Percentiles rank a stretch among this genome's conserved stretches.
Evolutionary conservation across 2,888 invertebrate genomes (phyloP).

Genomic region (Rhimphoctona megacephalus): DNA sequence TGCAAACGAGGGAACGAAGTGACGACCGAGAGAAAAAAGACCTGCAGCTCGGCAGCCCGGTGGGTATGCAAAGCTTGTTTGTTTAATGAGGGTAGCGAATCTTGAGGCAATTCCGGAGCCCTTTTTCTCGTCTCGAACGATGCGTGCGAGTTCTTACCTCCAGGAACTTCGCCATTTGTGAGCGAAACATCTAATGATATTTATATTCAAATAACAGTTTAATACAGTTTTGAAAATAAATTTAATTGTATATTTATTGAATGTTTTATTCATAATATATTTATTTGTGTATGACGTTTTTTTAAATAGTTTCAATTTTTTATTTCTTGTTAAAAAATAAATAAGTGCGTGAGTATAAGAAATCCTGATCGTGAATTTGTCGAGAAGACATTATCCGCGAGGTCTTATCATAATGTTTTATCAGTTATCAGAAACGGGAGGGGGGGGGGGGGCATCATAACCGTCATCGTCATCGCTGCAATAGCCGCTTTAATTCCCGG

Average conservation of each 20-base stretch:
- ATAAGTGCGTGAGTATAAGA: conserved; percentile 1
- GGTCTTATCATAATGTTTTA: conserved; percentile 41
- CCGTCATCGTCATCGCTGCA: conserved; percentile 52
- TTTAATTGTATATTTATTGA: background rate
- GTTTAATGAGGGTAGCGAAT: conserved; percentile 85
- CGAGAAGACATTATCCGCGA: conserved; percentile 37
- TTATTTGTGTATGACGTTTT: conserved; percentile 5
- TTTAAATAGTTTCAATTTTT: conserved; percentile 6
- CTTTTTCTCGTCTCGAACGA: conserved; percentile 72
- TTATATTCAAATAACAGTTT: background rate
- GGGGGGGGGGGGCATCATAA: conserved; percentile 12
- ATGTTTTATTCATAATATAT: background rate
- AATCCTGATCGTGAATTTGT: conserved; percentile 54
- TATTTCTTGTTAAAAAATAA: conserved; percentile 22
- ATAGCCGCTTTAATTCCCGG: conserved; percentile 59
- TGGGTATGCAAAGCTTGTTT: conserved; percentile 82
- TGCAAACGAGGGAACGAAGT: conserved; percentile 66
- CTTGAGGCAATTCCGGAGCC: conserved; percentile 80
- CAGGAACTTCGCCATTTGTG: conserved; percentile 3
- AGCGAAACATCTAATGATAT: background rate
- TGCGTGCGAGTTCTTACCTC: conserved; percentile 45
- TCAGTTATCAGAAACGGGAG: conserved; percentile 53
- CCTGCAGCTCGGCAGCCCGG: conserved; percentile 63
- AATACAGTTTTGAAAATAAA: background rate
- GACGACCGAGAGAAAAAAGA: conserved; percentile 61